Conservation (phyloP, 1,140 invertebrate species). For the Ceratina japonica region DNA sequence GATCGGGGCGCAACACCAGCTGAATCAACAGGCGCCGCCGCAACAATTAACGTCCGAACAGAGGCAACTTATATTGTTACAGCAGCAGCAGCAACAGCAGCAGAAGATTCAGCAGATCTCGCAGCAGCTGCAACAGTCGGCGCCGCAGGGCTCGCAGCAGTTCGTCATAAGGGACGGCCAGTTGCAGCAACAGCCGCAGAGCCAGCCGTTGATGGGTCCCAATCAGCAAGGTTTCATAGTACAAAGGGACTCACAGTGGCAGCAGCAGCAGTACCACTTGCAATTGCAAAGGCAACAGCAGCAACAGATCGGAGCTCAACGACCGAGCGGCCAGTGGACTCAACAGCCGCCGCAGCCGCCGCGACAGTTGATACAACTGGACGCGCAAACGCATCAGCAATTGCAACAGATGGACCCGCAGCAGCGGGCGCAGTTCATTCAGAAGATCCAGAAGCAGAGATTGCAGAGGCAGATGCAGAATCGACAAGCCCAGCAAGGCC, state of each 20-base stretch:
- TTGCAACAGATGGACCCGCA: slow-evolving; percentile 89
- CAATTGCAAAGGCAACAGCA: slow-evolving; percentile 77
- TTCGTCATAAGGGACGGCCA: slow-evolving; percentile 80
- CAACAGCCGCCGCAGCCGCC: slow-evolving; percentile 78
- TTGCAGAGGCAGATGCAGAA: slow-evolving; percentile 80
- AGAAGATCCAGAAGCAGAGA: slow-evolving; percentile 86
- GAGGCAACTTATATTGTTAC: slow-evolving; percentile 72
- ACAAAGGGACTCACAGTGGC: slow-evolving; percentile 82
- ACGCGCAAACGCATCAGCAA: slow-evolving; percentile 90
- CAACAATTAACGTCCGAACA: slow-evolving; percentile 74
- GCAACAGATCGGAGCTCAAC: slow-evolving; percentile 76
- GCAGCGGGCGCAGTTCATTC: slow-evolving; percentile 87
- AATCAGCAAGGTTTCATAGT: slow-evolving; percentile 79
- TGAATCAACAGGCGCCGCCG: slow-evolving; percentile 71
- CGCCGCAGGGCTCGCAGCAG: slow-evolving; percentile 79
- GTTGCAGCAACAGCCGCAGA: slow-evolving; percentile 80
- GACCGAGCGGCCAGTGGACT: slow-evolving; percentile 75
- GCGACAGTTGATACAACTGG: slow-evolving; percentile 86
- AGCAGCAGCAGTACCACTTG: slow-evolving; percentile 77
- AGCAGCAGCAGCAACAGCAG: slow-evolving; percentile 74
- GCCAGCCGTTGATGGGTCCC: slow-evolving; percentile 76
- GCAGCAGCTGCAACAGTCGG: slow-evolving; percentile 78
- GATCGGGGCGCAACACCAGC: slow-evolving; percentile 65
- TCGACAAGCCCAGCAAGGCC: slow-evolving; percentile 78
- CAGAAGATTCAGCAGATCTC: slow-evolving; percentile 78